Evolutionary conservation across 1,140 invertebrate genomes (phyloP), one percentile per base, ranked within the genome.

Genomic region (Calliphora vicina): DNA sequence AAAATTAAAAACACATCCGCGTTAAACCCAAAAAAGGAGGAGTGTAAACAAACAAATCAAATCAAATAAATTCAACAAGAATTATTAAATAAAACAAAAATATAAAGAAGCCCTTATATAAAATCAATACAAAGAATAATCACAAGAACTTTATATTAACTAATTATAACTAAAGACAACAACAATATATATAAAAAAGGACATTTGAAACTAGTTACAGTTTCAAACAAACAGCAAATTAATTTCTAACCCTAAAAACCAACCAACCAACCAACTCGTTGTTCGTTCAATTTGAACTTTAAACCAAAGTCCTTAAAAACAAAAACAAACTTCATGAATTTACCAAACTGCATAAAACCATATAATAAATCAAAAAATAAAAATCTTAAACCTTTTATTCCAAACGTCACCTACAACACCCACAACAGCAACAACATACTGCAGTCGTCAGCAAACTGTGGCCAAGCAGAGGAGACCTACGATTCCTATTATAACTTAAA

Each of bases 271-370:
- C 13, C 25, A 73, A 73, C 4, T 13, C 12, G 1, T 13, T 13
- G 12, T 50, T 50, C 15, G 45, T 50, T 50, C 45, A 50, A 35
- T 50, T 50, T 50, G 45, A 50, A 50, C 45, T 50, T 50, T 50
- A 50, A 50, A 82, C 61, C 72, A 26, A 72, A 71, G 73, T 45
- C 67, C 57, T 61, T 71, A 29, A 80, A 29, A 82, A 81, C 9
- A 72, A 81, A 85, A 85, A 61, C 83, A 84, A 85, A 85, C 85
- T 85, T 85, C 83, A 85, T 85, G 85, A 85, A 85, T 85, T 85
- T 85, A 83, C 72, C 83, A 85, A 85, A 20, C 42, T 43, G 35
- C 25, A 78, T 84, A 82, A 84, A 83, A 76, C 78, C 74, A 61
- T 83, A 83, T 80, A 84, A 82, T 82, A 84, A 84, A 84, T 83